A percentile compares a stretch with the other conserved stretches of the same genome.
phyloP scores from a whole-genome alignment of 2,888 invertebrate species.

The Exephanes ischioxanthus region DNA sequence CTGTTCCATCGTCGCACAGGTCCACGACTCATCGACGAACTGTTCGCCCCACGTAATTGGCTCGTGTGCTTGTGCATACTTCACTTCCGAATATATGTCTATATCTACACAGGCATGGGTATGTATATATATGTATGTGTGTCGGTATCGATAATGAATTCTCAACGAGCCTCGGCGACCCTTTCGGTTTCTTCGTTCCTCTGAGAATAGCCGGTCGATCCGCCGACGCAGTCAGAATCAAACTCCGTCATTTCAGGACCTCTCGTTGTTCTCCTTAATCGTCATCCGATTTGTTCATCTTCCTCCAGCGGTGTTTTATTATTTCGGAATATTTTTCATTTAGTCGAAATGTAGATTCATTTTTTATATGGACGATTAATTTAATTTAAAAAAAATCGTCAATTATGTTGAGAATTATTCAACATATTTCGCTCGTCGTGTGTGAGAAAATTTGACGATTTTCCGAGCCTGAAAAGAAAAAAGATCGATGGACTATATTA shows the following conservation, averaged over 20 bases:
- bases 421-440: background rate
- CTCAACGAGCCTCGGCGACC: constrained; percentile 23
- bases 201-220: constrained; percentile 38
- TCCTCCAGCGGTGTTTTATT: background rate
- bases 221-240: constrained; percentile 23
- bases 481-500: background rate
- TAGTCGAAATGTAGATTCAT: constrained; percentile 1
- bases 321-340: background rate
- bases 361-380: background rate
- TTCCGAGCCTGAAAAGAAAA: constrained; percentile 45
- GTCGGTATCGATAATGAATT: constrained; percentile 9
- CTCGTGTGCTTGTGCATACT: constrained; percentile 84
- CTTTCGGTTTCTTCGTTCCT: constrained; percentile 45
- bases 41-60: constrained; percentile 78
- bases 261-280: background rate
- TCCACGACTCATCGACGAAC: constrained; percentile 76
- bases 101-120: background rate
- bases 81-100: constrained; percentile 33
- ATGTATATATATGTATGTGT: background rate
- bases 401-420: background rate
- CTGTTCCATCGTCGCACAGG: constrained; percentile 86
- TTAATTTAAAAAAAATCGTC: background rate
- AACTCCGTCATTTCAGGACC: constrained; percentile 36
- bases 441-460: background rate
- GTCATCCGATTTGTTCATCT: constrained; percentile 35